Conservation (phyloP, 64 coral and sea anemone species). For the Actinia tenebrosa region DNA sequence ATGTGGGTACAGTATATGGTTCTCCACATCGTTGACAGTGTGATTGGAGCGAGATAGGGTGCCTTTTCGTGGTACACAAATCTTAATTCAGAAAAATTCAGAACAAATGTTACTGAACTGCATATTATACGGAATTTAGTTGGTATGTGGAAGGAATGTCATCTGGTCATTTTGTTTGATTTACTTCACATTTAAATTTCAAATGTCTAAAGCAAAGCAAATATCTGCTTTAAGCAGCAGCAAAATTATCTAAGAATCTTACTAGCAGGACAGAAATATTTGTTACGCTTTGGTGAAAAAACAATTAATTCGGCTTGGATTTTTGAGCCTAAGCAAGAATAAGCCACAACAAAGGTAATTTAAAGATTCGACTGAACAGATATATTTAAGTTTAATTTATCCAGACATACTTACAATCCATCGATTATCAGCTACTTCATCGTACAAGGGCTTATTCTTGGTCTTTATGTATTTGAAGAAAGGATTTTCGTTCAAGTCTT, state of each 20-base stretch:
- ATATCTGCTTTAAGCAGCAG: not conserved
- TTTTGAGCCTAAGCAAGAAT: not conserved
- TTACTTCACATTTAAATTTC: no score
- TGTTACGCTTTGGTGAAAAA: not conserved
- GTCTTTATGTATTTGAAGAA: constrained; percentile 96
- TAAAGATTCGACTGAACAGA: not conserved
- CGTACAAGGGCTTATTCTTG: constrained; percentile 79
- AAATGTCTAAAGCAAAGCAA: no score
- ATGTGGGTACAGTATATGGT: constrained; percentile 64
- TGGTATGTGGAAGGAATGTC: not conserved
- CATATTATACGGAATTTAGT: not conserved
- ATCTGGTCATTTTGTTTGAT: no score
- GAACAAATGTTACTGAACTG: not conserved
- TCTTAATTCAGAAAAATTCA: constrained; percentile 36
- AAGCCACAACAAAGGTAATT: no score
- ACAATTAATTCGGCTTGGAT: not conserved
- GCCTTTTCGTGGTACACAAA: constrained; percentile 86
- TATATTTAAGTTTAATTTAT: not conserved
- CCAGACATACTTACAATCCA: constrained; percentile 64
- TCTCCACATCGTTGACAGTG: constrained; percentile 75
- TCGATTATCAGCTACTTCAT: constrained; percentile 63
- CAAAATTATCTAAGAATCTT: not conserved
- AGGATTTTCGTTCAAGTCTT: constrained; percentile 86
- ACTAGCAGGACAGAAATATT: not conserved
- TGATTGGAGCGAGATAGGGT: constrained; percentile 66